Evolutionary conservation across 2,797 vertebrate genomes (phyloP).

Genomic region (Sebastes oblongus): DNA sequence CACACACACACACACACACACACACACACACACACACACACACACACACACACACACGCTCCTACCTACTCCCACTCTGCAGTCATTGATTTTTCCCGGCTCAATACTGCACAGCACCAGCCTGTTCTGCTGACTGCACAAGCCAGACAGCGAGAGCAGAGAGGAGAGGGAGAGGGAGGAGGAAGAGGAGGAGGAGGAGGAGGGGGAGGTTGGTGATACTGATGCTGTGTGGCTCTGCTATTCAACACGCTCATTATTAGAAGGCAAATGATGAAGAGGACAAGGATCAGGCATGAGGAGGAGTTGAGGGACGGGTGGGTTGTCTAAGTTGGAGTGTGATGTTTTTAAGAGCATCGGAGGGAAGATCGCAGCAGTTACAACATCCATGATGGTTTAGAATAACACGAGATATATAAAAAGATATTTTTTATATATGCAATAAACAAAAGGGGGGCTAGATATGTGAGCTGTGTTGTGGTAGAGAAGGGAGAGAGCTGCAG

Average conservation of each 20-base stretch:
- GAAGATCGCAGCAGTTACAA: neutral
- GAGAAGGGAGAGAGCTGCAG: slow-evolving; percentile 54
- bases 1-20: slow-evolving; percentile 11
- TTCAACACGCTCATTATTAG: slow-evolving; percentile 63
- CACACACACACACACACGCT: slow-evolving; percentile 9
- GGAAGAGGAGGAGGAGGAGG: neutral
- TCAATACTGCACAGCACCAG: slow-evolving; percentile 79
- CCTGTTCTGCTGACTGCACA: slow-evolving; percentile 82
- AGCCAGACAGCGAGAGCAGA: slow-evolving; percentile 57
- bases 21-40: slow-evolving; percentile 8
- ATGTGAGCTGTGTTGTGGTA: slow-evolving; percentile 13
- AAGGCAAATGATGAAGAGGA: slow-evolving; percentile 53
- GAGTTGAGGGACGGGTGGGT: slow-evolving; percentile 21
- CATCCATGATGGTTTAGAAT: neutral
- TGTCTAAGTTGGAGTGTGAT: neutral
- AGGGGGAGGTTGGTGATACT: slow-evolving; percentile 22
- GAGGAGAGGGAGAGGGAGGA: neutral
- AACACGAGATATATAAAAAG: neutral
- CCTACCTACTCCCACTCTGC: slow-evolving; percentile 72
- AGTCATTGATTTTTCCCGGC: slow-evolving; percentile 78
- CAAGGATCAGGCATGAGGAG: slow-evolving; percentile 26
- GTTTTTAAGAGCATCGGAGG: neutral
- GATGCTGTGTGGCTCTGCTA: slow-evolving; percentile 64
- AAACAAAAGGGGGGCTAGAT: neutral
- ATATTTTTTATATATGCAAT: neutral